These are phyloP conservation scores for Colaptes auratus DNA, from an alignment of 2,113 vertebrate species.

Conservation along the genomic window DNA sequence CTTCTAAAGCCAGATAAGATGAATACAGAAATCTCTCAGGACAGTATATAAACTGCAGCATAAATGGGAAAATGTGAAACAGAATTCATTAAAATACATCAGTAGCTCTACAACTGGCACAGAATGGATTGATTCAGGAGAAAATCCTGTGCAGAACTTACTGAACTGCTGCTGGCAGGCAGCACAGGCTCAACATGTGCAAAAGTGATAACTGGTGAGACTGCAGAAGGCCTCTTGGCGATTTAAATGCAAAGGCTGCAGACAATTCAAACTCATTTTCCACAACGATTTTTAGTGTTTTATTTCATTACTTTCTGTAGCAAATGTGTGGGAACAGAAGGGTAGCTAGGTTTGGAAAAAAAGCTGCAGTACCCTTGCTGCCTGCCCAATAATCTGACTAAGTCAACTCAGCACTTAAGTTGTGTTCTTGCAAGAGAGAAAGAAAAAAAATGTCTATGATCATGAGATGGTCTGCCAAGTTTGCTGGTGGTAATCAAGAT, in stretches of 20 bases:
- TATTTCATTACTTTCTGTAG: constrained; percentile 10
- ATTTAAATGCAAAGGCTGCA: constrained; percentile 51
- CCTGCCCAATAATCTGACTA: neutral
- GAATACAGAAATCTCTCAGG: constrained; percentile 61
- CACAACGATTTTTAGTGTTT: neutral
- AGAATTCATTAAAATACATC: constrained; percentile 61
- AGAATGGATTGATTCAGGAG: constrained; percentile 48
- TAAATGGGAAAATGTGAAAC: constrained; percentile 57
- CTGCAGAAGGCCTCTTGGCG: constrained; percentile 43
- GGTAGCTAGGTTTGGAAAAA: neutral
- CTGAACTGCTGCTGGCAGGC: constrained; percentile 59
- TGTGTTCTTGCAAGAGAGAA: neutral
- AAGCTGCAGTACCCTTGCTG: neutral
- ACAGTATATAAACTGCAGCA: constrained; percentile 50
- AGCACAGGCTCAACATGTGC: constrained; percentile 55
- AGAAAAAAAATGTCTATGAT: neutral
- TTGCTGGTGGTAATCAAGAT: neutral
- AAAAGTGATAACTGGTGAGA: constrained; percentile 54
- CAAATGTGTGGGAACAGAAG: constrained; percentile 26
- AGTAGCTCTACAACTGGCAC: constrained; percentile 28
- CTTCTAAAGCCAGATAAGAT: constrained; percentile 53
- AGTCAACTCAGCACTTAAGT: neutral
- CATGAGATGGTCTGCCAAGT: neutral
- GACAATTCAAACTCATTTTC: constrained; percentile 3
- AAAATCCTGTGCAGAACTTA: constrained; percentile 58